These are phyloP conservation scores for Agriotes lineatus DNA, from an alignment of 2,888 invertebrate genomes.

Conservation along the genomic window DNA sequence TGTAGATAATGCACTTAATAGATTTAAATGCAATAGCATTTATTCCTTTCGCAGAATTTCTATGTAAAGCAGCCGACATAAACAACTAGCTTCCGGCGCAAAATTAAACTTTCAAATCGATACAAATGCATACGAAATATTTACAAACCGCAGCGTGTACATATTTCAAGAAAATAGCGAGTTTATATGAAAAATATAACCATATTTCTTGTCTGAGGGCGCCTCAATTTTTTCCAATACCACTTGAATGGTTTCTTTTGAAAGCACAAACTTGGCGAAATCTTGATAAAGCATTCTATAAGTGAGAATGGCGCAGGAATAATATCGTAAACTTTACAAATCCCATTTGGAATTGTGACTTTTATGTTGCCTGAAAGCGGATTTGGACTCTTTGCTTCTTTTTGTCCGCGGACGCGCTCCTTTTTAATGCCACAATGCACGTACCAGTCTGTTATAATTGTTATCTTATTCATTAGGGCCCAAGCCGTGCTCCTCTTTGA, in stretches of 20 bases:
- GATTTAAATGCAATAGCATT: no score
- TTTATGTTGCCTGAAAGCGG: conserved; percentile 67
- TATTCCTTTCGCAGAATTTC: not conserved
- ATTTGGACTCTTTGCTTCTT: conserved; percentile 65
- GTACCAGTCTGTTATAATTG: conserved; percentile 41
- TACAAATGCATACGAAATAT: not conserved
- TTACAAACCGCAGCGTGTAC: conserved; percentile 20
- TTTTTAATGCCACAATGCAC: conserved; percentile 51
- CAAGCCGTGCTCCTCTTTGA: not conserved
- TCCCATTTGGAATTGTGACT: conserved; percentile 68
- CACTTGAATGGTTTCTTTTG: conserved; percentile 61
- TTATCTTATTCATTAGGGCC: conserved; percentile 41
- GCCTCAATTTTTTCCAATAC: conserved; percentile 64
- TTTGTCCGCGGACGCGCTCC: conserved; percentile 57
- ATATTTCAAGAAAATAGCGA: conserved; percentile 37
- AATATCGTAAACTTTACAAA: conserved; percentile 68
- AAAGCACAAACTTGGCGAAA: conserved; percentile 62
- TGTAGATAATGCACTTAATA: no score
- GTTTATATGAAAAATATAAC: conserved; percentile 44
- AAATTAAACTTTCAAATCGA: not conserved
- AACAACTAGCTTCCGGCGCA: no score
- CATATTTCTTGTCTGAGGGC: conserved; percentile 53
- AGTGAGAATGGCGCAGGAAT: conserved; percentile 66
- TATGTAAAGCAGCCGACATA: no score
- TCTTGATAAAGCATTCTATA: conserved; percentile 65